These are phyloP conservation scores for Tetragonisca angustula DNA, from an alignment of 2,888 invertebrate species.

Conservation along the genomic window DNA sequence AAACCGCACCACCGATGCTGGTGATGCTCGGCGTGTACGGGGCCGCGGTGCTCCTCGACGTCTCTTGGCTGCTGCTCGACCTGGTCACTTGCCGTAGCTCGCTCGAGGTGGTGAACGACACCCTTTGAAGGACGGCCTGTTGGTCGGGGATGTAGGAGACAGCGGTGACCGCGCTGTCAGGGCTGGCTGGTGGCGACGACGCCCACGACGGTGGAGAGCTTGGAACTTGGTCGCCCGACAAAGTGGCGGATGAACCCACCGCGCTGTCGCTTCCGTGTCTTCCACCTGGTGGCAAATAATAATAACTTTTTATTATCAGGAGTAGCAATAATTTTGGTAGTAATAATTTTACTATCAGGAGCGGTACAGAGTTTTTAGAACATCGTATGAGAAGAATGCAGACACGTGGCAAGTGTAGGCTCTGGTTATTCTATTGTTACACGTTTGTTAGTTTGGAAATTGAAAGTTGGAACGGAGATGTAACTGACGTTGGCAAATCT, in stretches of 20 bases:
- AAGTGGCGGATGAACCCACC: constrained; percentile 87
- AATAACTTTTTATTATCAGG: too few species aligned
- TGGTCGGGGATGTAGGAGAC: constrained; percentile 86
- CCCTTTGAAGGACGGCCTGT: constrained; percentile 85
- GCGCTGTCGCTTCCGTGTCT: constrained; percentile 87
- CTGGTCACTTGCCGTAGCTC: constrained; percentile 85
- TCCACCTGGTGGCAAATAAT: constrained; percentile 78
- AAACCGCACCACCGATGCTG: constrained; percentile 88
- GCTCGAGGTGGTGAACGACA: constrained; percentile 87
- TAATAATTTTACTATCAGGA: too few species aligned
- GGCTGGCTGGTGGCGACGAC: constrained; percentile 86
- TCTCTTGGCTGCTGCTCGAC: constrained; percentile 77
- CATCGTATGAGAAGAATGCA: too few species aligned
- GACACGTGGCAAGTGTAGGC: too few species aligned
- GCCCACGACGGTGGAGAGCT: constrained; percentile 87
- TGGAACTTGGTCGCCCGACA: constrained; percentile 85
- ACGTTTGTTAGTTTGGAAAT: too few species aligned
- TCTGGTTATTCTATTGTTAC: too few species aligned
- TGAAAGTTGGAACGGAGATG: too few species aligned
- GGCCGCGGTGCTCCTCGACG: constrained; percentile 73
- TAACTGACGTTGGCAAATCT: too few species aligned
- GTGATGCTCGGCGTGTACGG: constrained; percentile 86
- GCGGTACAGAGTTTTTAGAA: too few species aligned
- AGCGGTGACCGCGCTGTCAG: constrained; percentile 85
- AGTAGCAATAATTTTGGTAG: too few species aligned